Evolutionary conservation across 2,888 invertebrate genomes (phyloP), one percentile per base, ranked within the genome.

Genomic region (Caenorhabditis imperialis): DNA sequence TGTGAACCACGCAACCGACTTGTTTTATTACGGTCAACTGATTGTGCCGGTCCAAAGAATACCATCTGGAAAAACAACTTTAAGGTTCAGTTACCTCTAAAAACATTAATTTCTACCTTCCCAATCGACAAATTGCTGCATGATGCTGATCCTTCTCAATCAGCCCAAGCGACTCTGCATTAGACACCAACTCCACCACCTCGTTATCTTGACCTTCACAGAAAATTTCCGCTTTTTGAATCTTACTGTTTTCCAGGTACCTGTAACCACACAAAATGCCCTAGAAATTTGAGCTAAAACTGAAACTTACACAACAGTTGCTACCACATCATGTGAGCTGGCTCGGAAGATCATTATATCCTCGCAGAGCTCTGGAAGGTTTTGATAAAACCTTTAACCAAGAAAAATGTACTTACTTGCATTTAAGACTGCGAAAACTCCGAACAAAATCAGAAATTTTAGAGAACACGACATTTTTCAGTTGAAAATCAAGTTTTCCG

Each of bases 61-160:
- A 71, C 71, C 71, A 71, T 55, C 70, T 61, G 55, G 14, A 60
- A 54, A 20, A n/a, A n/a, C n/a, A 7, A 7, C 10, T 47, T 14
- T 10, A 4, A 40, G 16, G 3, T 22, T 16, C 3, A 18, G n/a
- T 7, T 10, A 14, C 22, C 16, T 12, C 8, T 50, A 16, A 5
- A 5, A 25, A 53, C 1, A n/a, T 2, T 44, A 4, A 30, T 5
- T 54, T 30, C 1, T 3, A 65, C 63, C 63, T 38, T 33, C 70
- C 70, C 0, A 70, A 25, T 10, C 61, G 38, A 23, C 70, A 71
- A 20, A 71, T 47, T 1, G 61, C 44, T 8, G 18, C 44, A 27
- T 50, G 61, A 35, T 55, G 61, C 14, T 33, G 8, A 3, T 40
- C 22, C 0, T 40, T 20, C 8, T 53, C 60, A 22, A 70, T 16